Base-by-base conservation (phyloP, 1,140 invertebrate genomes). In the Trinorchestia longiramus region DNA sequence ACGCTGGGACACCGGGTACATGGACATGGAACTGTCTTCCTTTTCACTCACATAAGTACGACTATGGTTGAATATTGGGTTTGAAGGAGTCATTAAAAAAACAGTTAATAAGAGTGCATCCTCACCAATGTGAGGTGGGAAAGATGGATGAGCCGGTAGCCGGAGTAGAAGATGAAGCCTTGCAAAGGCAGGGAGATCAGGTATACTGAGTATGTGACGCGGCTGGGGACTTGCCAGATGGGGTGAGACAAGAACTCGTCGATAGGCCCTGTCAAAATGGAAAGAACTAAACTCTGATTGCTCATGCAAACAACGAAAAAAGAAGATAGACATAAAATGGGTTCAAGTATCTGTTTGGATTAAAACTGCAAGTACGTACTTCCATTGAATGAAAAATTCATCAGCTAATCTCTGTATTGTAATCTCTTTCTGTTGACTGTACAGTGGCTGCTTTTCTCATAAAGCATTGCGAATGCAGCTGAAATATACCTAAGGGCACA, bases 161-260 rank as follows among this genome's bases (percentile, higher is more conserved):
- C 90, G 43, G 90, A 92, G 43, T 92, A 92, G 90, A 92, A 44
- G 43, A 92, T 92, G 41, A 92, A 41, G 90, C 90, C 90, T 44
- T 92, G 90, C 41, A 92, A 11, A 42, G 90, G 90, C 90, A 92
- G 90, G 43, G 90, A 92, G 90, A 92, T 92, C 23, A 92, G 90
- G 41, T 43, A 92, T 8, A 92, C 90, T 19, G 41, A 92, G 43
- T 92, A 92, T 19, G n/a, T 43, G 41, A 92, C 90, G 23, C 90
- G 90, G 43, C 90, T 92, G 3, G 90, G 90, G 4, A 92, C 19
- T 42, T 92, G 90, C 90, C 90, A 92, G 1, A 92, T 92, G 3
- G 90, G 90, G 90, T 92, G 90, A 44, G 90, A 92, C 43, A 92
- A 44, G 43, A 92, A 43, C 23, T 43, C 90, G 43, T 92, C 90